A percentile compares a stretch with the other conserved stretches of the same genome.
phyloP scores from a whole-genome alignment of 2,113 vertebrate genomes.

The Dasyurus viverrinus region DNA sequence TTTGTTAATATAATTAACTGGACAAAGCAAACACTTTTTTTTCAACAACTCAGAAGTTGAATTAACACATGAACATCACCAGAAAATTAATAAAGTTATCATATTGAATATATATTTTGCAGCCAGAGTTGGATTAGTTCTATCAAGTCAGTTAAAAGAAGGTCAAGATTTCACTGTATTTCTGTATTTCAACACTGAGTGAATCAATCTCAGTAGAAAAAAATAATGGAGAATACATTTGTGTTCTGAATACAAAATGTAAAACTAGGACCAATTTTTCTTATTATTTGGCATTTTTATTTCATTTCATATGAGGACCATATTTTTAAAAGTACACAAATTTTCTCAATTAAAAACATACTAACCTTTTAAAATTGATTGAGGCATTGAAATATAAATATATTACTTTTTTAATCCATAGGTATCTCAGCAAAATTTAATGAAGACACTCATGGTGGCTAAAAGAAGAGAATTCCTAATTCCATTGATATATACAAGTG shows the following conservation, averaged over 20 bases:
- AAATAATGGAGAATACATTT: not conserved
- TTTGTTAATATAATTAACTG: too few species aligned
- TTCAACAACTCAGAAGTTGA: too few species aligned
- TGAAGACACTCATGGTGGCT: not conserved
- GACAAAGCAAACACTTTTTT: too few species aligned
- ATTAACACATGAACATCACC: too few species aligned
- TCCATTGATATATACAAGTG: not conserved
- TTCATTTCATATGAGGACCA: not conserved
- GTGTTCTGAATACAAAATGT: not conserved
- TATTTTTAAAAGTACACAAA: not conserved
- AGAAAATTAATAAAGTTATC: too few species aligned
- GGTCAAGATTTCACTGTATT: too few species aligned
- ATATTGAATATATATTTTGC: too few species aligned
- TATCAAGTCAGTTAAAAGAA: too few species aligned
- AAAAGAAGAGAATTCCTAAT: not conserved
- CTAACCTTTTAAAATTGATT: not conserved
- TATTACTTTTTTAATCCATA: not conserved
- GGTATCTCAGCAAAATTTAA: not conserved
- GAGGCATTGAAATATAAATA: not conserved
- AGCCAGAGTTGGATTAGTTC: too few species aligned
- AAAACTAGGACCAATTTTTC: not conserved
- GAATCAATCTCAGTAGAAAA: too few species aligned
- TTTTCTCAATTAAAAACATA: not conserved
- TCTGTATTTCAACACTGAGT: too few species aligned
- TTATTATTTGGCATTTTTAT: not conserved